A percentile compares a stretch with the other conserved stretches of the same genome.
Conservation (phyloP, 2,888 invertebrate genomes). For the Hedychridium roseum region DNA sequence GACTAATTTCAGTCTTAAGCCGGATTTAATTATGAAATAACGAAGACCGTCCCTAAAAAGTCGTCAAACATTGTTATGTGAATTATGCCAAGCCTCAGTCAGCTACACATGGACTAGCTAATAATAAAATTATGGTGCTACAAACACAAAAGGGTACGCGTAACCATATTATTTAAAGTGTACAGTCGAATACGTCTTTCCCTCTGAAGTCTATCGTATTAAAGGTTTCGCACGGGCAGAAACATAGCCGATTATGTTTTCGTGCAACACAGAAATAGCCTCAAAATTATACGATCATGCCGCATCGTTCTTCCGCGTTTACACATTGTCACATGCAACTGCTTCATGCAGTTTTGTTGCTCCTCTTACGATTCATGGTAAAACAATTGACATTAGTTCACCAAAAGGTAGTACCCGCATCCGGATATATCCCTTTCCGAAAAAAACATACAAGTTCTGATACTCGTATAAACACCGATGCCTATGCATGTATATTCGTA, state of each 20-base stretch:
- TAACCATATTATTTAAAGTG: slow-evolving; percentile 40
- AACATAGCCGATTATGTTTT: slow-evolving; percentile 11
- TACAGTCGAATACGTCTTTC: slow-evolving; percentile 41
- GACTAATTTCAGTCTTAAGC: too few species aligned
- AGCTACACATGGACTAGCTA: slow-evolving; percentile 54
- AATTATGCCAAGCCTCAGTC: too few species aligned
- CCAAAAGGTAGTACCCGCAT: too few species aligned
- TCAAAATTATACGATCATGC: not conserved
- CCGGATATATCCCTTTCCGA: too few species aligned
- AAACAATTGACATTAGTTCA: too few species aligned
- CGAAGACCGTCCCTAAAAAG: too few species aligned
- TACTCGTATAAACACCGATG: too few species aligned
- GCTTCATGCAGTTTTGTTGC: slow-evolving; percentile 42
- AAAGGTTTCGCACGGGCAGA: slow-evolving; percentile 34
- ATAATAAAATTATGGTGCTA: slow-evolving; percentile 49
- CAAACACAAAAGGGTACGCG: slow-evolving; percentile 44
- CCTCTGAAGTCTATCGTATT: slow-evolving; percentile 20
- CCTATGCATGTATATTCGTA: too few species aligned
- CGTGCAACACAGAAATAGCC: slow-evolving; percentile 5
- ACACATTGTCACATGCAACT: slow-evolving; percentile 20
- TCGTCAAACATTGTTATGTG: too few species aligned
- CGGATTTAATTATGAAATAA: too few species aligned
- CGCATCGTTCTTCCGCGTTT: slow-evolving; percentile 5
- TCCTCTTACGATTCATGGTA: too few species aligned
- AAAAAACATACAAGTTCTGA: too few species aligned